Conservation (phyloP, 2,888 invertebrate genomes). For the Latrodectus elegans region DNA sequence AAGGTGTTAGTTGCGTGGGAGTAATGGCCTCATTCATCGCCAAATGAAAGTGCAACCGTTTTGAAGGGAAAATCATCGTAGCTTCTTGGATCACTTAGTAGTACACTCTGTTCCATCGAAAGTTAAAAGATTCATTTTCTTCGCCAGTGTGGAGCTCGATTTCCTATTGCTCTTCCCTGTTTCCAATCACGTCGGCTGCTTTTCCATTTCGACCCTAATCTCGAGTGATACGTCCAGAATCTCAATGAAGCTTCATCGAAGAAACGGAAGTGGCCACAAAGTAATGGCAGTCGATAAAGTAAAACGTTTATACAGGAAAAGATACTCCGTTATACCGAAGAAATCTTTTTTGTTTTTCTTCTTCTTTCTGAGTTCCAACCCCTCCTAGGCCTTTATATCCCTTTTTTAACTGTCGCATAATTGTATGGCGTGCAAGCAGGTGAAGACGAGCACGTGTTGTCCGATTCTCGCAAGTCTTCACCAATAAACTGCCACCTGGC, state of each 20-base stretch:
- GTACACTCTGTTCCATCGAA: not conserved
- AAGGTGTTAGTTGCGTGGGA: too few species aligned
- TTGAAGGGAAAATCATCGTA: too few species aligned
- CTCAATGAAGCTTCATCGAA: conserved; percentile 17
- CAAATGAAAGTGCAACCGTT: too few species aligned
- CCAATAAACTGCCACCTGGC: not conserved
- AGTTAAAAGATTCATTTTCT: not conserved
- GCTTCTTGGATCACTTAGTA: too few species aligned
- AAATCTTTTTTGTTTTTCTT: not conserved
- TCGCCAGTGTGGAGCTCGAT: not conserved
- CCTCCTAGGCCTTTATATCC: not conserved
- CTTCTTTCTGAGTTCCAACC: not conserved
- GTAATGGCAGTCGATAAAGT: conserved; percentile 11
- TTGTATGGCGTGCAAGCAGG: not conserved
- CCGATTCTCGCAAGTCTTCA: too few species aligned
- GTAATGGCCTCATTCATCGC: too few species aligned
- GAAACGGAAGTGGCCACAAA: conserved; percentile 24
- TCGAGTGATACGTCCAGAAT: conserved; percentile 1
- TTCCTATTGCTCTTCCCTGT: not conserved
- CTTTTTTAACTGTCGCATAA: conserved; percentile 2
- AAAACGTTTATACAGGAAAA: not conserved
- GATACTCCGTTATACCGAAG: conserved; percentile 34
- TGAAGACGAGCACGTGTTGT: not conserved
- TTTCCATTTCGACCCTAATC: conserved; percentile 8
- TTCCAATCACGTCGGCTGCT: not conserved